These are phyloP conservation scores for Heteronetta atricapilla DNA, from an alignment of 2,113 vertebrate species.

Conservation along the genomic window DNA sequence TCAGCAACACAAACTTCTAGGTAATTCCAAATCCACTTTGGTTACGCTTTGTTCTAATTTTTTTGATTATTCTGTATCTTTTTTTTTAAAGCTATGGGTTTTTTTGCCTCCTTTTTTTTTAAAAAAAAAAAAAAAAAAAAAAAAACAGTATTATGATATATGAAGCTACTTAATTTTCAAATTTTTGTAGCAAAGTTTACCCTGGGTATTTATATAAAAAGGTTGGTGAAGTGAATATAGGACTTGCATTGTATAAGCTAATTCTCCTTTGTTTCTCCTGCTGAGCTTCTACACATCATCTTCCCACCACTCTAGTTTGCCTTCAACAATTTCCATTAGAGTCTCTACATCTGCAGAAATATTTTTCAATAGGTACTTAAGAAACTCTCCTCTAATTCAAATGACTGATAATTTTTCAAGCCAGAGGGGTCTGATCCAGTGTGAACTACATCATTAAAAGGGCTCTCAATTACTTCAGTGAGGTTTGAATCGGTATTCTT, in stretches of 20 bases:
- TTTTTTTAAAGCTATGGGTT: neutral
- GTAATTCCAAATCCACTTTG: neutral
- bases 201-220: neutral
- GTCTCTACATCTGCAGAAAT: neutral
- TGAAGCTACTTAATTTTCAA: neutral
- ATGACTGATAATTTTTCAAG: neutral
- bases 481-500: neutral
- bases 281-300: neutral
- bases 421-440: neutral
- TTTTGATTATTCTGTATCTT: neutral
- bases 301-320: neutral
- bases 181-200: neutral
- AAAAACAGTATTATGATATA: neutral
- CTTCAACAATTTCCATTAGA: neutral
- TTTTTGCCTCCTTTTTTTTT: neutral
- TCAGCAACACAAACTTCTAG: neutral
- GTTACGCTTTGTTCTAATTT: neutral
- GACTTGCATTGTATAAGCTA: neutral
- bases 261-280: neutral
- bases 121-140: no score
- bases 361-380: neutral
- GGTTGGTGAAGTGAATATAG: neutral
- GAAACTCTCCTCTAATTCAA: neutral
- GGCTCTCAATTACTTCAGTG: neutral
- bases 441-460: neutral